Conservation (phyloP, 2,888 invertebrate species). For the Microctonus hyperodae region DNA sequence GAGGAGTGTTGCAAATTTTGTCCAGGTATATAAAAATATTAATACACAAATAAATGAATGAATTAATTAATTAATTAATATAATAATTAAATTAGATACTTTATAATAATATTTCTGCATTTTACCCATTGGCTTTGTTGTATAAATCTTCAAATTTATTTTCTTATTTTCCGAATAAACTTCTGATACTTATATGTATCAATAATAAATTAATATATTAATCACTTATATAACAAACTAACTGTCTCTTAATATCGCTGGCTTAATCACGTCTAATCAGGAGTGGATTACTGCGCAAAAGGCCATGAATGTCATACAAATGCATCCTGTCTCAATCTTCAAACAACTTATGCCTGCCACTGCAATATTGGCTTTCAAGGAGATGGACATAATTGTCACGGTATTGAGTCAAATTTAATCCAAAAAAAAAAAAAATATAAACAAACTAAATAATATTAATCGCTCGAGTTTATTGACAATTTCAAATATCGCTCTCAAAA, state of each 20-base stretch:
- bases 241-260: conserved; percentile 43
- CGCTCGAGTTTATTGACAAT: not conserved
- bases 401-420: conserved; percentile 59
- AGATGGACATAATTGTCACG: conserved; percentile 80
- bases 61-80: not conserved
- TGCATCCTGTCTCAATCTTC: conserved; percentile 90
- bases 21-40: conserved; percentile 69
- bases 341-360: conserved; percentile 89
- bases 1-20: conserved; percentile 92
- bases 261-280: conserved; percentile 65
- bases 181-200: no score
- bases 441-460: no score
- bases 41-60: not conserved
- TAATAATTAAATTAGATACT: no score
- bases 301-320: conserved; percentile 90
- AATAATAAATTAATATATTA: conserved; percentile 17
- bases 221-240: conserved; percentile 30
- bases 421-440: not conserved
- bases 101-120: not conserved
- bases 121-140: no score
- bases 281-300: conserved; percentile 87
- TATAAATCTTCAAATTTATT: no score
- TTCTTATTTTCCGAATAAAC: no score
- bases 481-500: not conserved
- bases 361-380: conserved; percentile 91